Conservation (phyloP, 2,888 invertebrate species). For the Cheiracanthium punctorium region DNA sequence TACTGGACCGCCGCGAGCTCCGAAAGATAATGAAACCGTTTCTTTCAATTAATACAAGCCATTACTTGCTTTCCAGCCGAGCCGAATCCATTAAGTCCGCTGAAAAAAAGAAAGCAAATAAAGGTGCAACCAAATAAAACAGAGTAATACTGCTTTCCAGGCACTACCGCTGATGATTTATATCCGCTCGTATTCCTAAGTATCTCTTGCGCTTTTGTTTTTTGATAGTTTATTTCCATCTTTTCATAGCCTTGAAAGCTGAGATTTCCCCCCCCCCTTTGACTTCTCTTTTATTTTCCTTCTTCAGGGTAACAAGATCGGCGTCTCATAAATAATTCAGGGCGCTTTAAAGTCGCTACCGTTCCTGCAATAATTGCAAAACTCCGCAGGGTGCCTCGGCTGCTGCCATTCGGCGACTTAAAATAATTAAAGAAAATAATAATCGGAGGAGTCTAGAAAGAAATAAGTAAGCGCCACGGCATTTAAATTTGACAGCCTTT, state of each 20-base stretch:
- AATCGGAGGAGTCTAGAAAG: neutral
- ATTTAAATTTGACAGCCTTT: neutral
- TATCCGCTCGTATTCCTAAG: conserved; percentile 28
- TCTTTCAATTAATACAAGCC: conserved; percentile 10
- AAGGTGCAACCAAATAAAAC: conserved; percentile 6
- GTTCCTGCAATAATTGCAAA: conserved; percentile 45
- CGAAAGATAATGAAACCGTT: neutral
- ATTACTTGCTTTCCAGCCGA: conserved; percentile 4
- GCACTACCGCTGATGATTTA: conserved; percentile 38
- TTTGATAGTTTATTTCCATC: conserved; percentile 15
- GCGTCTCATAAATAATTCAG: conserved; percentile 67
- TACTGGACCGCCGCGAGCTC: neutral
- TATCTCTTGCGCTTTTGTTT: conserved; percentile 44
- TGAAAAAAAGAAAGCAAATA: neutral
- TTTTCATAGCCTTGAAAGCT: conserved; percentile 40
- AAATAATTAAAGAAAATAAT: neutral
- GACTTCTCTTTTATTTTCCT: conserved; percentile 22
- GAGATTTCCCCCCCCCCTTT: conserved; percentile 22
- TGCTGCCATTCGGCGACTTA: neutral
- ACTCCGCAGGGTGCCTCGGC: conserved; percentile 28
- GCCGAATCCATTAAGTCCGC: neutral
- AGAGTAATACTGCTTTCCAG: neutral
- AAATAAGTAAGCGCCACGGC: neutral
- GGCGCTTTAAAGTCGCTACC: conserved; percentile 57
- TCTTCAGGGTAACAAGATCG: conserved; percentile 40